Conservation (phyloP, 2,888 invertebrate genomes). For the Diaperis boleti region DNA sequence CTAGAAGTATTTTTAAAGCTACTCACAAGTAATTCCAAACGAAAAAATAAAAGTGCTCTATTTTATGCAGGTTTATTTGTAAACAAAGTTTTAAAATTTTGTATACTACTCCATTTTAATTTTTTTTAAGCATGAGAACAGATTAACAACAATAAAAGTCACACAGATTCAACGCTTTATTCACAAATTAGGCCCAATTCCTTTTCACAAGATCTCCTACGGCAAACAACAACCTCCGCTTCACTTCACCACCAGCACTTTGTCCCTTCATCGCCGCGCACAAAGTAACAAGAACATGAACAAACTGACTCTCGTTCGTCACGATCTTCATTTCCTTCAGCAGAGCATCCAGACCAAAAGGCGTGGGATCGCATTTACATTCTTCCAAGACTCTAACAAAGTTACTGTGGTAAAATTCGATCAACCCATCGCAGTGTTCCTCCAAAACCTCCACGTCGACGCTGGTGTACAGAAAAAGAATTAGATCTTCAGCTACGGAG, state of each 20-base stretch:
- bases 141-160: neutral
- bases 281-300: neutral
- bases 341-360: neutral
- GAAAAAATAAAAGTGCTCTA: too few species aligned
- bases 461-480: conserved; percentile 8
- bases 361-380: neutral
- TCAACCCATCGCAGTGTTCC: neutral
- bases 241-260: neutral
- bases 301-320: conserved; percentile 4
- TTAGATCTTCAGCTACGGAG: conserved; percentile 4
- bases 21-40: too few species aligned
- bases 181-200: conserved; percentile 1
- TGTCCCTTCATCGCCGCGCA: neutral
- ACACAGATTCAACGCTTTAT: neutral
- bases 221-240: neutral
- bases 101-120: too few species aligned
- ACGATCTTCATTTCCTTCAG: conserved; percentile 6
- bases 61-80: too few species aligned
- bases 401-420: conserved; percentile 7
- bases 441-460: neutral
- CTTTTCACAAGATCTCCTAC: neutral
- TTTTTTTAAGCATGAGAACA: too few species aligned
- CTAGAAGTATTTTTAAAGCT: too few species aligned
- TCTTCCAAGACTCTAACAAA: conserved; percentile 1
- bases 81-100: too few species aligned